Conservation (phyloP, 2,797 vertebrate genomes). For the Platalea minor region DNA sequence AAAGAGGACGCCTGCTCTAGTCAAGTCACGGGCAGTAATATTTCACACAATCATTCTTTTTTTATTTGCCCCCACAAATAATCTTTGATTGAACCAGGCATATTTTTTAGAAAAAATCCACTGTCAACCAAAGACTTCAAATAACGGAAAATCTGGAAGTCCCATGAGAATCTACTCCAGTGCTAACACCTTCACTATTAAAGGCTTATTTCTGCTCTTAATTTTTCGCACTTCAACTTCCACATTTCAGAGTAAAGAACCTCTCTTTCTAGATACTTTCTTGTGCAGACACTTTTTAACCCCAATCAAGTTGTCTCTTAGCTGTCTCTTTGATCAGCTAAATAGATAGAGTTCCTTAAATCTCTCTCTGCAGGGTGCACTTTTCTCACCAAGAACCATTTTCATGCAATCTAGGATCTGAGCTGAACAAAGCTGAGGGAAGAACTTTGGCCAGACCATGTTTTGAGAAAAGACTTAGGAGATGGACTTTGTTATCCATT, state of each 20-base stretch:
- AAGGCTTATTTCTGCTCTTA: not conserved
- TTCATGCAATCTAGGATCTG: not conserved
- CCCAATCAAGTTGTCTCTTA: not conserved
- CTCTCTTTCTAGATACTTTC: not conserved
- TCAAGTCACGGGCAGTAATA: not conserved
- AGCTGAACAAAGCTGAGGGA: not conserved
- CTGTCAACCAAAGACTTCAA: not conserved
- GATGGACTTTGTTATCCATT: constrained; percentile 46
- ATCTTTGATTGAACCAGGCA: not conserved
- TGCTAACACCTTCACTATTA: not conserved
- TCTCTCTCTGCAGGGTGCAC: not conserved
- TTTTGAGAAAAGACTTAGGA: constrained; percentile 15
- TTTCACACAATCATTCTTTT: not conserved
- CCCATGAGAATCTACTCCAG: not conserved
- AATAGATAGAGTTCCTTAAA: constrained; percentile 12
- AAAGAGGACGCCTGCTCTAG: not conserved
- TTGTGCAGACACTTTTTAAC: not conserved
- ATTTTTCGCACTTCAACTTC: not conserved
- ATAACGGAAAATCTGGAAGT: not conserved
- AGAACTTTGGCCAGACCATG: not conserved
- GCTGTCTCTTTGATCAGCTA: constrained; percentile 17
- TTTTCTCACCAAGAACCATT: constrained; percentile 41
- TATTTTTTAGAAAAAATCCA: not conserved
- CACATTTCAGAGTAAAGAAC: not conserved
- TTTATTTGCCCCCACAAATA: not conserved